Evolutionary conservation across 2,797 vertebrate genomes (phyloP), one percentile per base, ranked within the genome.

Genomic region (Poecile montanus): DNA sequence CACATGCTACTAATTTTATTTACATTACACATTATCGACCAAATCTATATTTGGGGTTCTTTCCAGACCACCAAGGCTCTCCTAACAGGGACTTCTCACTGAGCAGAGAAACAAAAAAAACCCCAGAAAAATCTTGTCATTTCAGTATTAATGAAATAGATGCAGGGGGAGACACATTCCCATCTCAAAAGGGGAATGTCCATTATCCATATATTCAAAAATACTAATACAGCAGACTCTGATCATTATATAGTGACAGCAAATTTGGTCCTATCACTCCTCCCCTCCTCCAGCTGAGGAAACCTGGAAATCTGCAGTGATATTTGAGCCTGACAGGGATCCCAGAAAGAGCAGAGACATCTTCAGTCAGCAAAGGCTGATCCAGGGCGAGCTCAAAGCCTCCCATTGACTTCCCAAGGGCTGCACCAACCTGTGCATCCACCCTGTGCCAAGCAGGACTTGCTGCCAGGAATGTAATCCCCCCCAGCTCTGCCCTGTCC

Each of bases 1-100:
- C 99, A 98, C 82, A 98, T 97, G 78, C 98, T 97, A 95, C 98
- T 99, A 99, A 99, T 98, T 99, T 98, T 98, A 98, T 99, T 99
- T 98, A 98, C 97, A 98, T 99, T 98, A 97, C 97, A 97, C 94
- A 97, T 97, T 98, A 98, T 98, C 97, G 97, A 97, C 91, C 98
- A 97, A 97, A 97, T 96, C 96, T 92, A 57, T 38, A 96, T 97
- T 97, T 98, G 98, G 98, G 98, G 95, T 93, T 97, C 80, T 96
- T 99, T 98, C 98, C 98, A 98, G 98, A 99, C 99, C 99, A 99
- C 42, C 97, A 97, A 94, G 97, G 97, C 95, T 96, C 97, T 97
- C 6, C 0, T 97, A 97, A 97, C 94, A 94, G 65, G 86, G 85
- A 88, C 68, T 93, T 42, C 63, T 92, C 67, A 70, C 93, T 85